These are phyloP conservation scores for Alectura lathami DNA, from an alignment of 2,113 vertebrate species.

Conservation along the genomic window DNA sequence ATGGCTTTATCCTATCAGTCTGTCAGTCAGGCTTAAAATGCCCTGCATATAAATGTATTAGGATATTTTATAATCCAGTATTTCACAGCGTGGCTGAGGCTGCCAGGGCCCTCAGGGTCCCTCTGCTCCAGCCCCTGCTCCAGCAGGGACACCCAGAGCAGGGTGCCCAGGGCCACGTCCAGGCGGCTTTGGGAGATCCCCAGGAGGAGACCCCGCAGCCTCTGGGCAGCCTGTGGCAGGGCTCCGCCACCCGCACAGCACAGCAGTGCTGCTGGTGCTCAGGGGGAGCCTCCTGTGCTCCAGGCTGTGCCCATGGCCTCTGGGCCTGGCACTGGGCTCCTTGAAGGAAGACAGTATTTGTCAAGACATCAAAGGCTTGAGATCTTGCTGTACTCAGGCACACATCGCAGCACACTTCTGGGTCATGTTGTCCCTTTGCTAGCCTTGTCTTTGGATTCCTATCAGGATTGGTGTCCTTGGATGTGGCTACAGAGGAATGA, in stretches of 20 bases:
- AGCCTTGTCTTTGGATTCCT: neutral
- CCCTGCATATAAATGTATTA: neutral
- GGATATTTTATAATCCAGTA: neutral
- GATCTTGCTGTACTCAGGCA: neutral
- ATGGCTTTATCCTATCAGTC: neutral
- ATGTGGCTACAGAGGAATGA: fast-evolving
- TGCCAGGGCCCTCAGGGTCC: neutral
- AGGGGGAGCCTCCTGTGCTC: neutral
- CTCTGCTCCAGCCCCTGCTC: neutral
- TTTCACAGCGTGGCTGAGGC: neutral
- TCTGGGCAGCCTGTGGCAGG: neutral
- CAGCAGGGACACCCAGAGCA: neutral
- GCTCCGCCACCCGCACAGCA: neutral
- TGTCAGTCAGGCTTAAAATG: neutral
- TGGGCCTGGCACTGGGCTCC: neutral
- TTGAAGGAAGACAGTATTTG: neutral
- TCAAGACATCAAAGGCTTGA: neutral
- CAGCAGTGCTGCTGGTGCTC: neutral
- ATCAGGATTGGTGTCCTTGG: neutral
- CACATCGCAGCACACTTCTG: neutral
- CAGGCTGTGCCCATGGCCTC: neutral
- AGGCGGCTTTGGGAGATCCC: neutral
- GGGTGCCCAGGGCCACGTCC: neutral
- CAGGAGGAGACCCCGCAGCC: neutral
- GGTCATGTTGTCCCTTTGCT: neutral